A percentile compares a stretch with the other conserved stretches of the same genome.
Conservation (phyloP, 2,888 invertebrate genomes). For the Coenonympha glycerion region DNA sequence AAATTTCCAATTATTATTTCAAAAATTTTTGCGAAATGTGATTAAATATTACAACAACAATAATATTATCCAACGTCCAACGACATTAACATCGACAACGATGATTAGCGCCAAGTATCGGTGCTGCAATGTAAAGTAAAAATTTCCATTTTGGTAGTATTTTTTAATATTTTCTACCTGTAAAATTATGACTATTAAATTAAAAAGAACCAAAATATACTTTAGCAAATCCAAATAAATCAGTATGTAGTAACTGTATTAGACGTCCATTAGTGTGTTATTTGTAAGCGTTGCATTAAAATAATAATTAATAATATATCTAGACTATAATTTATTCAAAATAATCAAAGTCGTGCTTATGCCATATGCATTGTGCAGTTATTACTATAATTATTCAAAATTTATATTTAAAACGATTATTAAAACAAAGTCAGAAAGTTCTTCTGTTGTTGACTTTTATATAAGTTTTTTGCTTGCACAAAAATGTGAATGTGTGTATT, state of each 20-base stretch:
- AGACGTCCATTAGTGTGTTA: constrained; percentile 28
- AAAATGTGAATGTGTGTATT: no score
- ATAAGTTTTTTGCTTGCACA: no score
- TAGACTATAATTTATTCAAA: not conserved
- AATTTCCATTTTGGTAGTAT: constrained; percentile 12
- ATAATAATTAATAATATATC: not conserved
- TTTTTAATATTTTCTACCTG: not conserved
- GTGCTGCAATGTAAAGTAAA: constrained; percentile 1
- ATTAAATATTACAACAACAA: no score
- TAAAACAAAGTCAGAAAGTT: no score
- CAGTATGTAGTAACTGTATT: constrained; percentile 25
- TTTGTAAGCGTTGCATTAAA: not conserved
- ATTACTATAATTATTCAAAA: no score
- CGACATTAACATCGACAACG: not conserved
- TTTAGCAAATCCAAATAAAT: constrained; percentile 4
- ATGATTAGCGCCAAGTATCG: constrained; percentile 1
- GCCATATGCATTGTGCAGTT: no score
- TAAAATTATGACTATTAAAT: not conserved
- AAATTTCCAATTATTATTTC: no score
- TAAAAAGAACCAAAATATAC: constrained; percentile 2
- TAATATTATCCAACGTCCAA: no score
- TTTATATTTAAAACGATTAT: no score
- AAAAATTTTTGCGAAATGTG: no score
- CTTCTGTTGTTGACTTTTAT: no score
- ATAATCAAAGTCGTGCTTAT: no score